Evolutionary conservation across 1,140 invertebrate genomes (phyloP).

Genomic region (Venustaconcha ellipsiformis): DNA sequence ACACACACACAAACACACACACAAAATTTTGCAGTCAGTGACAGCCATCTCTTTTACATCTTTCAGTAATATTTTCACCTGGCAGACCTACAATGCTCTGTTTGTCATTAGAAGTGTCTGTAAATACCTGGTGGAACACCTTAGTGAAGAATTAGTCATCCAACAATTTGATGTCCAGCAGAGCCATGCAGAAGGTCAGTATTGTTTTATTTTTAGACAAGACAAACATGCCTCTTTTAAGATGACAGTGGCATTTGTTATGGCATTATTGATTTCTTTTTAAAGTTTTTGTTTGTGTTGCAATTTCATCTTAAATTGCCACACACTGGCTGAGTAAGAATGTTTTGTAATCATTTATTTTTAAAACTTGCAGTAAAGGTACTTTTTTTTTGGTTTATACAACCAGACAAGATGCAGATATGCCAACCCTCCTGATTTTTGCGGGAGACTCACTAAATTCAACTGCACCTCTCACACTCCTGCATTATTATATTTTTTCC

Average conservation of each 20-base stretch:
- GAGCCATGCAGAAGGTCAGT: conserved; percentile 49
- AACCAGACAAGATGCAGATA: too few relatives aligned
- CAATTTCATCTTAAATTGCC: too few relatives aligned
- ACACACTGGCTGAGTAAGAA: too few relatives aligned
- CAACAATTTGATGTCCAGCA: conserved; percentile 69
- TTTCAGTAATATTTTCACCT: conserved; percentile 89
- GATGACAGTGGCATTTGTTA: neutral
- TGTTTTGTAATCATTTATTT: too few relatives aligned
- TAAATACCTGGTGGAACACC: conserved; percentile 85
- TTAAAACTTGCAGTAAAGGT: too few relatives aligned
- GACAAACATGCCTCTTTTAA: neutral
- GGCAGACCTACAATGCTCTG: conserved; percentile 95
- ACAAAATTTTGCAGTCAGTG: neutral
- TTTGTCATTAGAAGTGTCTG: conserved; percentile 90
- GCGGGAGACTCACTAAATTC: too few relatives aligned
- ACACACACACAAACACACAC: neutral
- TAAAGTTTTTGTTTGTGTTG: too few relatives aligned
- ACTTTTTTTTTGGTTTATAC: too few relatives aligned
- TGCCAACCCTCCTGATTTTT: too few relatives aligned
- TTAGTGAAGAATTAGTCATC: conserved; percentile 72
- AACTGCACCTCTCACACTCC: too few relatives aligned
- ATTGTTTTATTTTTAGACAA: neutral
- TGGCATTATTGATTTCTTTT: neutral
- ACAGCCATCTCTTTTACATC: conserved; percentile 5
- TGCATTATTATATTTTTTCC: too few relatives aligned